Evolutionary conservation across 2,797 vertebrate species (phyloP).

Genomic region (Todus mexicanus): DNA sequence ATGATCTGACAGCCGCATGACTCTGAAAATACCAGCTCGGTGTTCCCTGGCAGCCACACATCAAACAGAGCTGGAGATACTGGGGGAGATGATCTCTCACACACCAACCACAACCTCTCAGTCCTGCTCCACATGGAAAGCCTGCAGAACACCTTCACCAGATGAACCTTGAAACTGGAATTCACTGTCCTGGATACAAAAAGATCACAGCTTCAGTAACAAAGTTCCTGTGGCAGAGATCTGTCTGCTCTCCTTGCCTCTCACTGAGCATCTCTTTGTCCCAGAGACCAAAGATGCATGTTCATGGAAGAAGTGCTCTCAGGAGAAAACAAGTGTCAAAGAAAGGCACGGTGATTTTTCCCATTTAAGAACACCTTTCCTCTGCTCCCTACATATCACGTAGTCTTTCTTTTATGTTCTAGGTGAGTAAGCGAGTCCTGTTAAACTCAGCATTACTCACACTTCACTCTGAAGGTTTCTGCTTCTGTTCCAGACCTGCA

Average conservation of each 20-base stretch:
- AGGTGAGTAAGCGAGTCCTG: background rate
- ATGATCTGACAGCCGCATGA: background rate
- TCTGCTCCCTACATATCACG: background rate
- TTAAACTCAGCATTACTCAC: background rate
- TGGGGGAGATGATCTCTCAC: background rate
- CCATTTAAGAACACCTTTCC: background rate
- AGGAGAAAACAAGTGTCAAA: background rate
- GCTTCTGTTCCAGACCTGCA: background rate
- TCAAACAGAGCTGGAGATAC: background rate
- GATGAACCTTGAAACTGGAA: background rate
- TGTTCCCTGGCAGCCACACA: background rate
- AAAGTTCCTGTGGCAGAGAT: background rate
- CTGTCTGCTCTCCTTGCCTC: background rate
- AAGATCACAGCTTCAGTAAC: background rate
- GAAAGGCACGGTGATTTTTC: background rate
- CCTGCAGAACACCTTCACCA: background rate
- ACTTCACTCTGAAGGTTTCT: background rate
- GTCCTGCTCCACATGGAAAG: background rate
- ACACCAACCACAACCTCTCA: background rate
- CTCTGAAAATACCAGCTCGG: background rate
- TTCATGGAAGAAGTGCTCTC: background rate
- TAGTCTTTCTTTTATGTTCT: background rate
- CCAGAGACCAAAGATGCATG: background rate
- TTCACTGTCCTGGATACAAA: background rate
- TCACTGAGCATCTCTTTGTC: background rate